A percentile compares a stretch with the other conserved stretches of the same genome.
Conservation (phyloP, 2,113 vertebrate genomes). For the Riparia riparia region DNA sequence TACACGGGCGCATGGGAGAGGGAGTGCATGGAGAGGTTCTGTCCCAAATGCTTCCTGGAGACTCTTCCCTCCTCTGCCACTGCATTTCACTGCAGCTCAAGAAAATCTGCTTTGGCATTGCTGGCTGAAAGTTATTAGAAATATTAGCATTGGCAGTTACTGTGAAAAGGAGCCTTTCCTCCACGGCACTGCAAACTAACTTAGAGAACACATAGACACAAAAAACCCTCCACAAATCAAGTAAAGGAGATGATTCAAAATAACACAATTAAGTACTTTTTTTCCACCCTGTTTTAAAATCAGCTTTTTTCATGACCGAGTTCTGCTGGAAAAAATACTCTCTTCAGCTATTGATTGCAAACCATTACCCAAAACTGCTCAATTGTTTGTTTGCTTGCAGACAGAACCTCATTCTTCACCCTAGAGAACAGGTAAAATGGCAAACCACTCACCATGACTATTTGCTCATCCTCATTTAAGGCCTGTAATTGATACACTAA, state of each 20-base stretch:
- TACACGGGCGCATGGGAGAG: fast-evolving
- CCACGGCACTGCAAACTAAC: neutral
- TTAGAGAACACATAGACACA: neutral
- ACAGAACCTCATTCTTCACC: neutral
- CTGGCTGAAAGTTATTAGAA: neutral
- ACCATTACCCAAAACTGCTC: neutral
- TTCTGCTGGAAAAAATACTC: neutral
- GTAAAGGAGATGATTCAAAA: neutral
- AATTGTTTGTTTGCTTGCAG: neutral
- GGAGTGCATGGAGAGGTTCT: fast-evolving
- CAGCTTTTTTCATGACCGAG: neutral
- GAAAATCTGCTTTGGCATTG: neutral
- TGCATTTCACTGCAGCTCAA: neutral
- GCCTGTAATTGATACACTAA: neutral
- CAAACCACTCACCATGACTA: neutral
- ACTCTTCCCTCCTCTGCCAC: neutral
- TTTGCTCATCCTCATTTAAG: constrained; percentile 29
- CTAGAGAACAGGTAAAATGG: neutral
- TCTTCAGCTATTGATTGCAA: neutral
- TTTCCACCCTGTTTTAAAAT: neutral
- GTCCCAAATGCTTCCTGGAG: neutral
- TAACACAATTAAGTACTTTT: neutral
- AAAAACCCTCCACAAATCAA: neutral
- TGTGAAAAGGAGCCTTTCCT: neutral
- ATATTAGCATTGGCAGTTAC: neutral